Evolutionary conservation across 1,140 invertebrate species (phyloP).

Genomic region (Eumaeus atala): DNA sequence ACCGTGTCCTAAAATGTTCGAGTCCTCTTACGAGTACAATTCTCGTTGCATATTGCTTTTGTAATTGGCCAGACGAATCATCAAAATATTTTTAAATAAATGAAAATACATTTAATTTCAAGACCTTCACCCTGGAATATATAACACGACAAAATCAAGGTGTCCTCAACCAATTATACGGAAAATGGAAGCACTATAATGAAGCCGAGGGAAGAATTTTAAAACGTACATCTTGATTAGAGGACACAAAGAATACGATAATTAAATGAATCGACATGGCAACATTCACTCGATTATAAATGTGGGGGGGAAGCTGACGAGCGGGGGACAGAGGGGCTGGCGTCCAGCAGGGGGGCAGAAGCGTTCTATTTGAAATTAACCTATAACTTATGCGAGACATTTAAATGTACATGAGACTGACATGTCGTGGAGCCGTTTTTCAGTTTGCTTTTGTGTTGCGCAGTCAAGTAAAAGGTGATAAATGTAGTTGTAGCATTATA

Average conservation of each 20-base stretch:
- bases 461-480: too few species aligned
- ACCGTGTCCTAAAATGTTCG: too few species aligned
- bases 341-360: constrained; percentile 25
- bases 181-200: constrained; percentile 4
- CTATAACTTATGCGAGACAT: constrained; percentile 43
- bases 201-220: constrained; percentile 1
- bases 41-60: too few species aligned
- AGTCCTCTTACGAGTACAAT: too few species aligned
- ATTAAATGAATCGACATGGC: constrained; percentile 25
- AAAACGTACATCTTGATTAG: constrained; percentile 21
- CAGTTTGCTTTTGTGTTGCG: too few species aligned
- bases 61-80: too few species aligned
- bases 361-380: constrained; percentile 34
- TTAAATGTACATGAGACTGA: constrained; percentile 21
- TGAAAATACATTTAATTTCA: too few species aligned
- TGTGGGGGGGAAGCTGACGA: background rate
- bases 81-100: too few species aligned
- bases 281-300: constrained; percentile 33
- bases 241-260: constrained; percentile 27
- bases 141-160: too few species aligned
- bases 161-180: background rate
- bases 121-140: too few species aligned
- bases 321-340: background rate
- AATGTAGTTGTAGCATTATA: too few species aligned
- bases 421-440: constrained; percentile 14